Conservation (phyloP, 2,797 vertebrate genomes). For the Poecilia gillii region DNA sequence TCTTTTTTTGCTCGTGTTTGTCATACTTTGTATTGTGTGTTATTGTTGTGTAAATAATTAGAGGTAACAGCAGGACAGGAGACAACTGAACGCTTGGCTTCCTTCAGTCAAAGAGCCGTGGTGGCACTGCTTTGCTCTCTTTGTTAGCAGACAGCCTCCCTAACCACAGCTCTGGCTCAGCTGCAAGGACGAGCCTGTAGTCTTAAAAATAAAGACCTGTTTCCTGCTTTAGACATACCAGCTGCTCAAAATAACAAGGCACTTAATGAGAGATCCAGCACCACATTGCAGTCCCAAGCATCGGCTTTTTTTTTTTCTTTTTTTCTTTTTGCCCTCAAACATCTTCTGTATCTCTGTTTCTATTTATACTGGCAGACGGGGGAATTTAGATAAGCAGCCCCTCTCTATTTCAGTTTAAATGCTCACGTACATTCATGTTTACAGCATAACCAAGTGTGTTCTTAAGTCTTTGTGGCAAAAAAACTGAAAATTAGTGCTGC, state of each 20-base stretch:
- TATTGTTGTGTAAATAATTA: slow-evolving; percentile 56
- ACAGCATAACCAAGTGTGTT: slow-evolving; percentile 32
- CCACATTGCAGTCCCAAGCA: slow-evolving; percentile 80
- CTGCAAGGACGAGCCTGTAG: slow-evolving; percentile 88
- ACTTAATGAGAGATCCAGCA: slow-evolving; percentile 88
- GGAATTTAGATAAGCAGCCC: slow-evolving; percentile 70
- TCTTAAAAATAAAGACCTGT: slow-evolving; percentile 94
- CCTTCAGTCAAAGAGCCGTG: slow-evolving; percentile 33
- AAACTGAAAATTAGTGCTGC: slow-evolving; percentile 5
- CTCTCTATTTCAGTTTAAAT: slow-evolving; percentile 49
- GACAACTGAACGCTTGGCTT: slow-evolving; percentile 37
- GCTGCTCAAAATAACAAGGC: slow-evolving; percentile 95
- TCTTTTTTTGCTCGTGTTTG: neutral
- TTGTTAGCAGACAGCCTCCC: slow-evolving; percentile 86
- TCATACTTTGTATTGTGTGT: slow-evolving; percentile 41
- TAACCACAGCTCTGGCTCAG: slow-evolving; percentile 84
- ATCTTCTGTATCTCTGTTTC: slow-evolving; percentile 78
- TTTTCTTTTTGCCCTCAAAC: slow-evolving; percentile 74
- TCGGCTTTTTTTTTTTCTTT: slow-evolving; percentile 76
- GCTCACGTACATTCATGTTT: slow-evolving; percentile 41
- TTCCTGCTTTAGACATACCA: slow-evolving; percentile 96
- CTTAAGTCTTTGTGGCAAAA: neutral
- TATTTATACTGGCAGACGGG: slow-evolving; percentile 76
- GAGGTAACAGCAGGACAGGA: slow-evolving; percentile 29
- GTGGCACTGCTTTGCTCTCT: slow-evolving; percentile 70